Base-by-base conservation (phyloP, 1,140 invertebrate species). In the fruit fly (Drosophila melanogaster) region DNA sequence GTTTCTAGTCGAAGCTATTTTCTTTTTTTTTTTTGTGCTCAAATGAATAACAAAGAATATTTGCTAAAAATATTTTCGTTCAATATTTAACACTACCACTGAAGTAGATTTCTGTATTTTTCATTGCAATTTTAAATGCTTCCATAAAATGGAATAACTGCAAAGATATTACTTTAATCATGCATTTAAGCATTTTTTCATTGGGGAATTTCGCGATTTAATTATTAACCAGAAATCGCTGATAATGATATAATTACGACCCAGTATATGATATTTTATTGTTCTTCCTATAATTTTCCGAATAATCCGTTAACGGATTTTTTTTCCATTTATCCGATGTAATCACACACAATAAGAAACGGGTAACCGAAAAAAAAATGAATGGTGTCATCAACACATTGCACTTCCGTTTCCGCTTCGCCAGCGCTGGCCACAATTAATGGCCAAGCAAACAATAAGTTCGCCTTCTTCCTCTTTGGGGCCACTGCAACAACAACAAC, bases 311-410 rank as follows among this genome's bases (percentile, higher is more conserved):
- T 30, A 8, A 30, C 8, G 7, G 1, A 30, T 37, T 19, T 14
- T 41, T 41, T 61, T 57, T 17, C 40, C 22, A 17, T 40, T 38
- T 46, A 71, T 73, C 22, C 22, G 53, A 43, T 49, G 24, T 46
- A 50, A 77, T 22, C 46, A 37, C 54, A 72, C 44, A 71, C 33
- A 46, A 50, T 43, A 60, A 61, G 67, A 49, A 58, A 58, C 19
- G 26, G 24, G 30, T 19, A 60, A 46, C 37, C 41, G 19, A 62
- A 62, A 53, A 67, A 24, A 47, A 44, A 53, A 49, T 33, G 33
- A 59, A 50, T 78, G 78, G 73, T 85, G 78, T 86, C 73, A 86
- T 61, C 59, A 77, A 75, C 81, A 86, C 78, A 81, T 81, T 86
- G 81, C 81, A 85, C 78, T 81, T 85, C 83, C 81, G 81, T 56